A percentile compares a stretch with the other conserved stretches of the same genome.
These are phyloP conservation scores for Clupea harengus DNA, from an alignment of 2,113 vertebrate species.

Conservation along the genomic window DNA sequence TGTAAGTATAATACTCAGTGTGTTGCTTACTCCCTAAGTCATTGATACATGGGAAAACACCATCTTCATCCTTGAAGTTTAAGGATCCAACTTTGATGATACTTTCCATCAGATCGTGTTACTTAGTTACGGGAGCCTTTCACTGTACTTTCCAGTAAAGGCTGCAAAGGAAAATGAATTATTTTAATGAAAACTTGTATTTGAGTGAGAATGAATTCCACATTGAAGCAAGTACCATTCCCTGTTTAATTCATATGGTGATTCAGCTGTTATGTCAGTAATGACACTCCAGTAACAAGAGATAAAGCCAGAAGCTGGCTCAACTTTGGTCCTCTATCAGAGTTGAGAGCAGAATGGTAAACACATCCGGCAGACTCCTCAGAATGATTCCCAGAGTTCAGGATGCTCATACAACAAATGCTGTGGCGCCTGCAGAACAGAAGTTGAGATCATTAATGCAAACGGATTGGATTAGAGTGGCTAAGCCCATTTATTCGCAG, in stretches of 20 bases:
- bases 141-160: neutral
- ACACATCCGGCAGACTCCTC: conserved; percentile 29
- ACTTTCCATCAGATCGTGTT: neutral
- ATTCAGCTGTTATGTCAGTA: conserved; percentile 55
- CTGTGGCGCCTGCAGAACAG: conserved; percentile 37
- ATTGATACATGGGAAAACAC: neutral
- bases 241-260: conserved; percentile 41
- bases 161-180: neutral
- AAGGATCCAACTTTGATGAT: neutral
- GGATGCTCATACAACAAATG: conserved; percentile 36
- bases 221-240: neutral
- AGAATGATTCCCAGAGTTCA: conserved; percentile 16
- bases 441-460: conserved; percentile 44
- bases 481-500: conserved; percentile 39
- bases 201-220: neutral
- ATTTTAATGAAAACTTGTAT: neutral
- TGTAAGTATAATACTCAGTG: conserved; percentile 76
- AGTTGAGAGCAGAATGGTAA: conserved; percentile 61
- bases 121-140: neutral
- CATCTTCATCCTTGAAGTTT: neutral
- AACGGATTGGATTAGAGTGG: conserved; percentile 48
- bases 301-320: neutral
- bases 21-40: neutral
- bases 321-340: conserved; percentile 27
- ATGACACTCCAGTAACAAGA: conserved; percentile 44